Conservation (phyloP, 2,113 vertebrate genomes). For the Leptodactylus fuscus region DNA sequence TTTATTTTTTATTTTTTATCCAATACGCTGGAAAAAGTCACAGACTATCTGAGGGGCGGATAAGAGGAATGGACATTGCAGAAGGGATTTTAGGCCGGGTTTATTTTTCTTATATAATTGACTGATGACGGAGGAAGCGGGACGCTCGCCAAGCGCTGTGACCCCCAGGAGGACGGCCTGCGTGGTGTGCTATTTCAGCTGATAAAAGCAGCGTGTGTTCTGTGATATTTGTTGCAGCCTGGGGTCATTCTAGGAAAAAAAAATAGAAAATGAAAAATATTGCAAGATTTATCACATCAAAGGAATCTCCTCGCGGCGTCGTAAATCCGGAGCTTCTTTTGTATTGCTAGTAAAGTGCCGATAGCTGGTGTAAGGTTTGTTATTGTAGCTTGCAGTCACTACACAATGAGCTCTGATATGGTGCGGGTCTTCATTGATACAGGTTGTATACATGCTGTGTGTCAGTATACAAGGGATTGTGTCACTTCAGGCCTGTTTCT, state of each 20-base stretch:
- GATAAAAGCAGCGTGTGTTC: slow-evolving; percentile 52
- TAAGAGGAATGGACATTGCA: slow-evolving; percentile 1
- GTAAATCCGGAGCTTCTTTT: neutral
- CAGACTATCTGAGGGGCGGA: neutral
- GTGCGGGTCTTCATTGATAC: neutral
- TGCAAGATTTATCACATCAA: slow-evolving; percentile 29
- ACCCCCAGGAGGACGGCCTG: slow-evolving; percentile 45
- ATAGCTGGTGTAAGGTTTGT: slow-evolving; percentile 16
- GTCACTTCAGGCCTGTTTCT: neutral
- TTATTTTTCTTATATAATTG: slow-evolving; percentile 50
- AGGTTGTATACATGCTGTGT: neutral
- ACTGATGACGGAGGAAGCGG: slow-evolving; percentile 33
- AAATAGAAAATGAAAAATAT: slow-evolving; percentile 14
- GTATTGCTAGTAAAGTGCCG: neutral
- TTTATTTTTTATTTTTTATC: slow-evolving; percentile 21
- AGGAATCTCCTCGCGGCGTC: neutral
- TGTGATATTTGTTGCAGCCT: slow-evolving; percentile 28
- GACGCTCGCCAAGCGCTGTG: slow-evolving; percentile 19
- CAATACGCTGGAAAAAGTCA: slow-evolving; percentile 1
- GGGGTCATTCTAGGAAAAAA: slow-evolving; percentile 11
- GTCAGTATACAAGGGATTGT: neutral
- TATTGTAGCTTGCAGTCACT: neutral
- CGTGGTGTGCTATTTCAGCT: slow-evolving; percentile 53
- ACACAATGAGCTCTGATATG: neutral
- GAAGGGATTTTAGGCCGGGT: neutral